These are phyloP conservation scores for Oryzias dopingdopingensis DNA, from an alignment of 2,797 vertebrate species.

Conservation along the genomic window DNA sequence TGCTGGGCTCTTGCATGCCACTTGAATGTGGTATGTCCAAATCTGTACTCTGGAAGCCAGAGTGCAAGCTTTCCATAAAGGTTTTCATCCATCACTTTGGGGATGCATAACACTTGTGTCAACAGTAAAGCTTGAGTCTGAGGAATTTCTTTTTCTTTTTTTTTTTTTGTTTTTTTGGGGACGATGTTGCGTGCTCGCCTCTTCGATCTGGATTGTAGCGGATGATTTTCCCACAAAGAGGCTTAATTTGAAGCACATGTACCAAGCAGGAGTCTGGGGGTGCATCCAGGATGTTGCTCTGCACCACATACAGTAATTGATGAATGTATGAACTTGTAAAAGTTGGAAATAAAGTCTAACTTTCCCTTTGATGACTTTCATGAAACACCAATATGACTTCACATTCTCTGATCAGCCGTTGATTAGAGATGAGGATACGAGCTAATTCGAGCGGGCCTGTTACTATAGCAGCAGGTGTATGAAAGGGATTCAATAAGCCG, in stretches of 20 bases:
- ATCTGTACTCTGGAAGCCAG: neutral
- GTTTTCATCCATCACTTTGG: constrained; percentile 29
- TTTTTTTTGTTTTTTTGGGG: constrained; percentile 7
- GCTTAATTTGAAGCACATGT: constrained; percentile 61
- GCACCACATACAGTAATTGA: constrained; percentile 37
- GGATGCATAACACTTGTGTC: constrained; percentile 50
- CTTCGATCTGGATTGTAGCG: constrained; percentile 32
- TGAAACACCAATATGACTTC: neutral
- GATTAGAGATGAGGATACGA: constrained; percentile 6
- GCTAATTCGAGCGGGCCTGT: constrained; percentile 14
- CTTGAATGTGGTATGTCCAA: constrained; percentile 7
- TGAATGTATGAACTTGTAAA: constrained; percentile 9
- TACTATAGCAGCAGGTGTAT: constrained; percentile 55
- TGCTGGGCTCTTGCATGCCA: constrained; percentile 27
- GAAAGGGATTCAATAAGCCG: constrained; percentile 28
- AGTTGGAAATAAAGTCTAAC: constrained; percentile 2
- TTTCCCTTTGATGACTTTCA: neutral
- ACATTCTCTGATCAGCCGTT: neutral
- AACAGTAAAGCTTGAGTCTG: constrained; percentile 30
- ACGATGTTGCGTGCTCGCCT: constrained; percentile 36
- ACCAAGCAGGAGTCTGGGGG: constrained; percentile 11
- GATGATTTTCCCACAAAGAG: constrained; percentile 37
- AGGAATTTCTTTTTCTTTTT: constrained; percentile 6
- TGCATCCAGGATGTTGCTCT: constrained; percentile 37
- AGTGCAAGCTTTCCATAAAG: neutral